Evolutionary conservation across 1,140 invertebrate species (phyloP).

Genomic region (Eubasilissa regina): DNA sequence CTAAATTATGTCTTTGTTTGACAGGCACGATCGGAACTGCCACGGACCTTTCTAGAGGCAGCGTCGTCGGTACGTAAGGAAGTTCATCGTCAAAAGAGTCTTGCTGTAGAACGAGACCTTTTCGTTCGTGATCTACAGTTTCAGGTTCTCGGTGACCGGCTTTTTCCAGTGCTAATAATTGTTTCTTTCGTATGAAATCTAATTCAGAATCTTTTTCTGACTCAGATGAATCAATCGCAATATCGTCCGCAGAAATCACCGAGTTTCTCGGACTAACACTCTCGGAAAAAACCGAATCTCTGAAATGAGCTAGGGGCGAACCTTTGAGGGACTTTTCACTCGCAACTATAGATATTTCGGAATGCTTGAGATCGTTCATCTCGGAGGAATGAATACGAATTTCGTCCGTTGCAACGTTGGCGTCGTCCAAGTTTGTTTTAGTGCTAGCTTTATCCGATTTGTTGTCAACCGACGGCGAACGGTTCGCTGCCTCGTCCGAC

Average conservation of each 20-base stretch:
- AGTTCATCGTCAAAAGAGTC: slow-evolving; percentile 91
- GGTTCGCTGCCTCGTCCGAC: slow-evolving; percentile 35
- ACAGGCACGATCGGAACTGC: slow-evolving; percentile 87
- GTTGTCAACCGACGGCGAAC: slow-evolving; percentile 53
- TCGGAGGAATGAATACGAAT: slow-evolving; percentile 48
- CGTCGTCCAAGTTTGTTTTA: slow-evolving; percentile 37
- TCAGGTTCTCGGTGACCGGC: slow-evolving; percentile 61
- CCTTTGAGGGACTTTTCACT: slow-evolving; percentile 59
- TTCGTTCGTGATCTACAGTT: slow-evolving; percentile 77
- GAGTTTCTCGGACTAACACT: slow-evolving; percentile 54
- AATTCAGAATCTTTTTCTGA: slow-evolving; percentile 83
- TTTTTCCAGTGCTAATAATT: slow-evolving; percentile 58
- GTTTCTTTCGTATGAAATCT: slow-evolving; percentile 59
- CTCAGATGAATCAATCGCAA: slow-evolving; percentile 81
- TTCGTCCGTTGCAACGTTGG: slow-evolving; percentile 46
- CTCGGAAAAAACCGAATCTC: slow-evolving; percentile 43
- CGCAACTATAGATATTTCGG: slow-evolving; percentile 41
- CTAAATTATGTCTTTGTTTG: slow-evolving; percentile 79
- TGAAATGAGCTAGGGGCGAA: slow-evolving; percentile 50
- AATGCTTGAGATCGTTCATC: slow-evolving; percentile 49
- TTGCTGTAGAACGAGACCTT: slow-evolving; percentile 83
- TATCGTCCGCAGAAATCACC: slow-evolving; percentile 68
- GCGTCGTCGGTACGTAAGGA: slow-evolving; percentile 88
- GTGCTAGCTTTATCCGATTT: slow-evolving; percentile 46
- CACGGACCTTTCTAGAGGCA: slow-evolving; percentile 86